These are phyloP conservation scores for Tachuris rubrigastra DNA, from an alignment of 2,113 vertebrate genomes.

Conservation along the genomic window DNA sequence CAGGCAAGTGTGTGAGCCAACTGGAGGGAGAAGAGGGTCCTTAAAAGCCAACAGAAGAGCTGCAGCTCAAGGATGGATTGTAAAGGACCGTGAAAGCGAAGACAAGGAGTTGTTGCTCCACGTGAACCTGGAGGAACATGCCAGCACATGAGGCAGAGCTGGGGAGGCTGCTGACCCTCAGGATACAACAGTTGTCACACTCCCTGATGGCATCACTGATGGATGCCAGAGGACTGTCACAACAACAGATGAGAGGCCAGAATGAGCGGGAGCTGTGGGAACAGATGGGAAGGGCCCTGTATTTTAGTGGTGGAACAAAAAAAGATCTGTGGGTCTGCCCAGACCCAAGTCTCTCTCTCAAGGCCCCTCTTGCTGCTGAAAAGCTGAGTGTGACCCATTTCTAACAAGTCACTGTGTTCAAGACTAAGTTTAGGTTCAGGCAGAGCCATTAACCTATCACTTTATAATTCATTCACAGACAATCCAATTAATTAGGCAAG, in stretches of 20 bases:
- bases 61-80: not conserved
- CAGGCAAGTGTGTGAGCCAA: not conserved
- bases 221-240: not conserved
- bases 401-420: not conserved
- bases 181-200: not conserved
- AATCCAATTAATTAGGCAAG: not conserved
- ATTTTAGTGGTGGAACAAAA: not conserved
- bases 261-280: not conserved
- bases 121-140: not conserved
- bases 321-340: not conserved
- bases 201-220: not conserved
- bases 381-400: not conserved
- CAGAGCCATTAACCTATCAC: not conserved
- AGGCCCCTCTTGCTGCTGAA: not conserved
- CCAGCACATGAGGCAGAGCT: not conserved
- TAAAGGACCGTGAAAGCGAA: not conserved
- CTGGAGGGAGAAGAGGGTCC: not conserved
- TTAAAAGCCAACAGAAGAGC: not conserved
- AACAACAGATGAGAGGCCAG: slow-evolving; percentile 37
- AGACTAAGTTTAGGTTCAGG: not conserved
- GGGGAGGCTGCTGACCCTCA: not conserved
- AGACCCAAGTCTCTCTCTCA: not conserved
- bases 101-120: not conserved
- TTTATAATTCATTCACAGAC: no score
- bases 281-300: not conserved